Evolutionary conservation across 1,140 invertebrate species (phyloP).

Genomic region (Drosophila serrata): DNA sequence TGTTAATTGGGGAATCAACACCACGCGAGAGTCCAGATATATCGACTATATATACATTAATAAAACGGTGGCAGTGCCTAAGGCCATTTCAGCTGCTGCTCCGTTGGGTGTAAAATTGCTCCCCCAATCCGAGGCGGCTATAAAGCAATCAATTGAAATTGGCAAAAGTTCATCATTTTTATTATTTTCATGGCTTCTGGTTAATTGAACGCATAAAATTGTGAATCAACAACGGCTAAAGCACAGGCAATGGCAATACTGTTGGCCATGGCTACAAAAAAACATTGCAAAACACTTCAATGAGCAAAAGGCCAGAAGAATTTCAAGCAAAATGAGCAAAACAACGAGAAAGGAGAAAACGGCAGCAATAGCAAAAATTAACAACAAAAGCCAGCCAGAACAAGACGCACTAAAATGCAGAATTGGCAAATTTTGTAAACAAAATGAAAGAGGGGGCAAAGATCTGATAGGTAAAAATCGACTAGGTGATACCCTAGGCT

Average conservation of each 20-base stretch:
- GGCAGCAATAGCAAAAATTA: conserved; percentile 31
- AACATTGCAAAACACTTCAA: conserved; percentile 70
- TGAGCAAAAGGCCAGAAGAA: conserved; percentile 45
- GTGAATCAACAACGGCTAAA: conserved; percentile 41
- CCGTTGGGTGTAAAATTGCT: conserved; percentile 12
- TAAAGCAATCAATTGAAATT: conserved; percentile 74
- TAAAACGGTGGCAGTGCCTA: neutral
- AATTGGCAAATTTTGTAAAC: conserved; percentile 63
- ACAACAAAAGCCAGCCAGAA: conserved; percentile 25
- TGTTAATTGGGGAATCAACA: conserved; percentile 66
- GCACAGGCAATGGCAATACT: conserved; percentile 7
- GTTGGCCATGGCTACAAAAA: conserved; percentile 54
- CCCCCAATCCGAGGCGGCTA: conserved; percentile 1
- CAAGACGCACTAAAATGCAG: conserved; percentile 50
- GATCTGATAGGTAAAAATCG: neutral
- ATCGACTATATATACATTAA: conserved; percentile 1
- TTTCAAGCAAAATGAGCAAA: conserved; percentile 28
- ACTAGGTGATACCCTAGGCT: conserved; percentile 7
- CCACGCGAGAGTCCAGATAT: conserved; percentile 12
- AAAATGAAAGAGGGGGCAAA: conserved; percentile 30
- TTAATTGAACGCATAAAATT: conserved; percentile 77
- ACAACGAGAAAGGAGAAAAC: conserved; percentile 23
- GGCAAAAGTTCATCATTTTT: conserved; percentile 71
- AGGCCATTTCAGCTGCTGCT: neutral
- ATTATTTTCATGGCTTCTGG: conserved; percentile 76